Base-by-base conservation (phyloP, 2,797 vertebrate genomes). In the Sebastes aleutianus region DNA sequence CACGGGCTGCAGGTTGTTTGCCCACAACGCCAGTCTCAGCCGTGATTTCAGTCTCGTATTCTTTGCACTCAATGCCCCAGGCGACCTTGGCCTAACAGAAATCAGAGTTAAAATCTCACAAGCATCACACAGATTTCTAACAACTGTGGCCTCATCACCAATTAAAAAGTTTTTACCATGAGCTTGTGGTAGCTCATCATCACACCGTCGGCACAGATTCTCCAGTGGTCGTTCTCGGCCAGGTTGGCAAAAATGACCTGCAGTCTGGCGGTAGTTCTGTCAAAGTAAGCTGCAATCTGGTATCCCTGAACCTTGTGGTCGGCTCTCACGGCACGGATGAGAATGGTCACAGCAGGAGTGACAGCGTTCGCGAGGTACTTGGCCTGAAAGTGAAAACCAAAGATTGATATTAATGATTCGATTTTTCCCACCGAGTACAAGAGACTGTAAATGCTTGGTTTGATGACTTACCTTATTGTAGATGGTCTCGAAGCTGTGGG, bases 51-150 rank as follows among this genome's bases (percentile, higher is more conserved):
- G 94, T 80, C 56, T 89, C 80, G 82, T 96, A 97, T 34, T 96
- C 83, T 84, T 94, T 94, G 90, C 97, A 97, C 39, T 96, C 92
- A 79, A 27, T 13, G 6, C 97, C 97, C 96, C 97, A 97, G 57
- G 93, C 92, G 83, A 97, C 0, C 81, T 92, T 96, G 70, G 93
- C 92, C 97, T 98, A 29, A 34, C 24, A 58, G 0, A 54, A 68
- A 81, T 54, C 3, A n/a, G 11, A 39, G 11, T 61, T 50, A 64
- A 34, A 58, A 58, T 59, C 7, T 74, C 2, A 75, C 2, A 75
- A 63, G 5, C n/a, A 11, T 34, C 22, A 18, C 6, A 24, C 24
- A 34, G 2, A 27, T 59, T 36, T 54, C 7, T 4, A 47, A 18
- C 2, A 54, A 7, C 4, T 62, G 2, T 43, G 59, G 14, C 9